These are phyloP conservation scores for Bombycilla garrulus DNA, from an alignment of 2,113 vertebrate species.

Conservation along the genomic window DNA sequence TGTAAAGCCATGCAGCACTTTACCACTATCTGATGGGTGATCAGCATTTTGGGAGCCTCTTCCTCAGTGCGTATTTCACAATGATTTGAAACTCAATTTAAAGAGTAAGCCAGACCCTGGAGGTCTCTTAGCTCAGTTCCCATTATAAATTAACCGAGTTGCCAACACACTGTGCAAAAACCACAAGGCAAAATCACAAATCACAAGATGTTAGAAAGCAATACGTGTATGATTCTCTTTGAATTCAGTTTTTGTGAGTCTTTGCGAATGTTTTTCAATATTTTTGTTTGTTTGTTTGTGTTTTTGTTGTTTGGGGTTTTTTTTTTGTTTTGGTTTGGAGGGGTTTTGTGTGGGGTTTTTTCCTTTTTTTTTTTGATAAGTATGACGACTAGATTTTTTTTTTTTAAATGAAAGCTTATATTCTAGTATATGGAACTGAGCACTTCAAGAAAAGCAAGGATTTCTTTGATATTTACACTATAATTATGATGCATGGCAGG, in stretches of 20 bases:
- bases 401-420: not conserved
- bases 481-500: not conserved
- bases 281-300: too few species aligned
- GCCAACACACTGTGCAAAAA: not conserved
- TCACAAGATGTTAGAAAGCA: not conserved
- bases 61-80: not conserved
- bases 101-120: not conserved
- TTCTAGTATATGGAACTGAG: not conserved
- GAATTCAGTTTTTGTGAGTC: not conserved
- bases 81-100: not conserved
- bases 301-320: not conserved
- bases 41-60: not conserved
- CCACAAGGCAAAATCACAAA: not conserved
- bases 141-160: not conserved
- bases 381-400: not conserved
- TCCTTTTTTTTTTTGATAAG: not conserved
- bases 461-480: not conserved
- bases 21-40: not conserved
- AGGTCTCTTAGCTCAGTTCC: not conserved
- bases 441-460: not conserved
- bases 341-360: not conserved
- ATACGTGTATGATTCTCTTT: not conserved
- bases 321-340: too few species aligned
- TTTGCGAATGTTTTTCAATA: not conserved
- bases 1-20: not conserved